Conservation (phyloP, 2,888 invertebrate species). For the Colostygia pectinataria region DNA sequence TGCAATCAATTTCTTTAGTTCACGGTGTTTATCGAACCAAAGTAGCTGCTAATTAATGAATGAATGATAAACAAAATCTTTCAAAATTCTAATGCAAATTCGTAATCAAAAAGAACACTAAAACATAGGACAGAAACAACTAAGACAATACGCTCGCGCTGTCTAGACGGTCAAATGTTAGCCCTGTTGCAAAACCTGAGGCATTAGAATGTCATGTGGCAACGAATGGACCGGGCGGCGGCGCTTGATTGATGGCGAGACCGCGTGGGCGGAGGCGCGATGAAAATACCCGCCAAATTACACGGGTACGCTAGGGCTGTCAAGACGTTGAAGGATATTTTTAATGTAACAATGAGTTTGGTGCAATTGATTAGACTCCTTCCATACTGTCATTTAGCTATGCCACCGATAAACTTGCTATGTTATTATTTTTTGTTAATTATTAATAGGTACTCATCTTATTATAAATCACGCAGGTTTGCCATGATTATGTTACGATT, state of each 20-base stretch:
- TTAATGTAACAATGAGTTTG: neutral
- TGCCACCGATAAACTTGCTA: too few relatives aligned
- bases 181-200: constrained; percentile 59
- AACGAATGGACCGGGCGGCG: constrained; percentile 56
- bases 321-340: constrained; percentile 1
- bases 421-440: too few relatives aligned
- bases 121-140: constrained; percentile 44
- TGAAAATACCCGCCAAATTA: constrained; percentile 70
- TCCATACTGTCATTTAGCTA: too few relatives aligned
- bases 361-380: too few relatives aligned
- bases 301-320: constrained; percentile 44
- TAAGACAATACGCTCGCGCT: constrained; percentile 36
- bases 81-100: neutral
- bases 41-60: too few relatives aligned
- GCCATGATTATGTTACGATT: too few relatives aligned
- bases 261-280: constrained; percentile 64
- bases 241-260: constrained; percentile 67
- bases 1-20: too few relatives aligned
- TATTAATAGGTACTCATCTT: too few relatives aligned
- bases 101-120: constrained; percentile 3
- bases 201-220: constrained; percentile 75
- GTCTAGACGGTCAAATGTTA: constrained; percentile 60
- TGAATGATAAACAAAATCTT: too few relatives aligned
- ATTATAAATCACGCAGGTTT: too few relatives aligned
- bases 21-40: too few relatives aligned